Conservation (phyloP, 2,113 vertebrate species). For the Struthidea cinerea region DNA sequence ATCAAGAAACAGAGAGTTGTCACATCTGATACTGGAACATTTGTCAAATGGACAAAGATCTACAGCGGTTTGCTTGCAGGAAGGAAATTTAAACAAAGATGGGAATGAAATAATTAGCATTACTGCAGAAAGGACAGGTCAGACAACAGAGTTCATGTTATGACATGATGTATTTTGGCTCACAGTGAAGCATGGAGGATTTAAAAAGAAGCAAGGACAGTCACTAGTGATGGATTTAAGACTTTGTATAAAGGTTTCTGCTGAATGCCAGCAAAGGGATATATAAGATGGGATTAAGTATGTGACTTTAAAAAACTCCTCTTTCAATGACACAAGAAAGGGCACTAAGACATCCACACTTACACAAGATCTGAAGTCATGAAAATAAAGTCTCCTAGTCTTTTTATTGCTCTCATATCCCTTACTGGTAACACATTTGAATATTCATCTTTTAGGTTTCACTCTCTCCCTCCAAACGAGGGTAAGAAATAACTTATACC, state of each 20-base stretch:
- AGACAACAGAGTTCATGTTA: not conserved
- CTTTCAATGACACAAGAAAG: not conserved
- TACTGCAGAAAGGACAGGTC: not conserved
- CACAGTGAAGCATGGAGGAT: not conserved
- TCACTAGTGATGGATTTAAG: not conserved
- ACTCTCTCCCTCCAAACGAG: not conserved
- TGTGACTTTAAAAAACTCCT: not conserved
- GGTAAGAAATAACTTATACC: not conserved
- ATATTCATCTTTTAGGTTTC: not conserved
- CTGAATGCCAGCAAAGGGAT: not conserved
- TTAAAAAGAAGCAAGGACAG: not conserved
- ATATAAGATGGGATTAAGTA: not conserved
- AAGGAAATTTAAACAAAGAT: not conserved
- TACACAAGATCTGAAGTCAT: not conserved
- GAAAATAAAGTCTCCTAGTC: not conserved
- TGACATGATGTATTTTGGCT: not conserved
- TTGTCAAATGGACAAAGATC: not conserved
- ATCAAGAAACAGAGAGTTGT: not conserved
- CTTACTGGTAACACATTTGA: not conserved
- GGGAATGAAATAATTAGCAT: not conserved
- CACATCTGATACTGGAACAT: not conserved
- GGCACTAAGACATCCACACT: not conserved
- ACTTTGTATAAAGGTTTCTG: not conserved
- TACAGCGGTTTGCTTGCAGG: not conserved
- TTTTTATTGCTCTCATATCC: not conserved